Evolutionary conservation across 2,113 vertebrate genomes (phyloP).

Genomic region (Cygnus atratus): DNA sequence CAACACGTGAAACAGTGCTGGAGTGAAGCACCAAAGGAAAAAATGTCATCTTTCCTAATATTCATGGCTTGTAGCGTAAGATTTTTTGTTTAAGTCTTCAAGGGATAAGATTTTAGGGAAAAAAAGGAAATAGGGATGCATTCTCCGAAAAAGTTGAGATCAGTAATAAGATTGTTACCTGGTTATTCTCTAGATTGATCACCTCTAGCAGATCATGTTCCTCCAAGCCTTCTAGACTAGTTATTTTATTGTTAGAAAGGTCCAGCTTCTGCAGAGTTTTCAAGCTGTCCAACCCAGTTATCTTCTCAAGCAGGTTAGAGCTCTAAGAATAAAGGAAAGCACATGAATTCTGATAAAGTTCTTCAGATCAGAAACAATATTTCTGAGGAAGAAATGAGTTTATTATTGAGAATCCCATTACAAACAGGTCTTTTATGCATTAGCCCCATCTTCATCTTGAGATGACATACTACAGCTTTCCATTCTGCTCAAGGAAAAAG

Average conservation of each 20-base stretch:
- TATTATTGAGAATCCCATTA: neutral
- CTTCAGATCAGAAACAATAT: neutral
- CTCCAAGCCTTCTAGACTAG: slow-evolving; percentile 83
- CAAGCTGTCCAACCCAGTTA: slow-evolving; percentile 81
- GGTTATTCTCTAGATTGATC: slow-evolving; percentile 87
- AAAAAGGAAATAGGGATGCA: neutral
- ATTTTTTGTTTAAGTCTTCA: neutral
- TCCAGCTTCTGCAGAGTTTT: slow-evolving; percentile 81
- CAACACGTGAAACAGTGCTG: neutral
- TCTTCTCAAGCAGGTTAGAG: slow-evolving; percentile 83
- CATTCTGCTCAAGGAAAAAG: neutral
- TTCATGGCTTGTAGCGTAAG: neutral
- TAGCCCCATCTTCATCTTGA: neutral
- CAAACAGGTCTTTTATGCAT: neutral
- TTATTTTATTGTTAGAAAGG: slow-evolving; percentile 86
- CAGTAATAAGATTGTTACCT: slow-evolving; percentile 71
- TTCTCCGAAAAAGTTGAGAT: neutral
- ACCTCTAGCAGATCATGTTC: slow-evolving; percentile 78
- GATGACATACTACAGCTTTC: neutral
- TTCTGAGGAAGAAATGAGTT: neutral
- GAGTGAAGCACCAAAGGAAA: neutral
- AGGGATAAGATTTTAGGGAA: neutral
- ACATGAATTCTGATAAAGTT: neutral
- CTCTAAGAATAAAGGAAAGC: slow-evolving; percentile 74
- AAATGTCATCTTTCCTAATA: neutral